These are phyloP conservation scores for Recurvirostra avosetta DNA, from an alignment of 2,113 vertebrate species.

Conservation along the genomic window DNA sequence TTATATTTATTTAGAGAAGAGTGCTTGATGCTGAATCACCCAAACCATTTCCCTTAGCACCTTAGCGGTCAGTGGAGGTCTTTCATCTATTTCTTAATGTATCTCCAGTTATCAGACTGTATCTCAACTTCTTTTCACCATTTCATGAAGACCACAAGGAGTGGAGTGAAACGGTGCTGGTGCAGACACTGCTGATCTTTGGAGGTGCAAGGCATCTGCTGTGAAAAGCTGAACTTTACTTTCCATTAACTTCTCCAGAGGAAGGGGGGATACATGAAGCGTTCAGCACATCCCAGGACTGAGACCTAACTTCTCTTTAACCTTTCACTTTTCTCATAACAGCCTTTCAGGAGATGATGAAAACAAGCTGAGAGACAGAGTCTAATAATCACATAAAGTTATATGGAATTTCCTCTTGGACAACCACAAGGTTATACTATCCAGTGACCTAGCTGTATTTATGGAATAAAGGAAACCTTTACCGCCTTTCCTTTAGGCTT, in stretches of 20 bases:
- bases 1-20: neutral
- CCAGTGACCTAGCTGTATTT: slow-evolving; percentile 42
- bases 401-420: slow-evolving; percentile 45
- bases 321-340: neutral
- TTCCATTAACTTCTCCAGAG: neutral
- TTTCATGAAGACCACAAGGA: neutral
- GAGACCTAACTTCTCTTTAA: slow-evolving; percentile 1
- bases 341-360: slow-evolving; percentile 32
- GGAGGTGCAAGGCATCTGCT: neutral
- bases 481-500: slow-evolving; percentile 28
- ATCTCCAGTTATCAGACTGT: neutral
- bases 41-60: neutral
- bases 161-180: neutral
- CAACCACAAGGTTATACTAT: slow-evolving; percentile 5
- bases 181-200: neutral
- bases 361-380: slow-evolving; percentile 32
- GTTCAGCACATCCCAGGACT: neutral
- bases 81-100: neutral
- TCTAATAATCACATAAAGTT: slow-evolving; percentile 25
- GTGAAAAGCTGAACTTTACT: neutral
- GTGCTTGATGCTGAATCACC: neutral
- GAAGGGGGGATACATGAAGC: neutral
- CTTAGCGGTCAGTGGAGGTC: neutral
- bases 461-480: slow-evolving; percentile 22
- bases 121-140: neutral